A percentile compares a stretch with the other conserved stretches of the same genome.
Evolutionary conservation across 1,140 invertebrate genomes (phyloP).

Genomic region (Drosophila bocqueti): DNA sequence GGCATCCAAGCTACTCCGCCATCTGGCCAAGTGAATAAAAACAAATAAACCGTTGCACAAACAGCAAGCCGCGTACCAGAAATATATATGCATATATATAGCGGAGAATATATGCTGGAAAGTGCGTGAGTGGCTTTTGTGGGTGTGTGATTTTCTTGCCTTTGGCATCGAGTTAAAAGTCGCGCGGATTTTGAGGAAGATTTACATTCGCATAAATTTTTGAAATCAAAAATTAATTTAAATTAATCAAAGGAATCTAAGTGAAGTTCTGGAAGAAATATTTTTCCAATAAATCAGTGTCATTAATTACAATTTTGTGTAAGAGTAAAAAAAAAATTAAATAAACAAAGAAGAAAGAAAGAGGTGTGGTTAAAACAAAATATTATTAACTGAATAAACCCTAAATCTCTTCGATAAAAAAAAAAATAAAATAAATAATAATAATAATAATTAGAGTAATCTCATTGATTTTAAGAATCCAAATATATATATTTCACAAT

Average conservation of each 20-base stretch:
- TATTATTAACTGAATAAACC: neutral
- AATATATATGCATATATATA: slow-evolving; percentile 6
- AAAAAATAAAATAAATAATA: neutral
- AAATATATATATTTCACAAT: neutral
- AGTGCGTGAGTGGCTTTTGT: slow-evolving; percentile 38
- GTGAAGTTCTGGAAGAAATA: neutral
- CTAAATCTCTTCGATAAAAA: neutral
- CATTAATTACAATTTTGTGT: neutral
- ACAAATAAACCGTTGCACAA: slow-evolving; percentile 50
- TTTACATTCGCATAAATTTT: slow-evolving; percentile 16
- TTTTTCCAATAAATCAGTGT: neutral
- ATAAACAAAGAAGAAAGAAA: neutral
- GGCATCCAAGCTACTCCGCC: slow-evolving; percentile 9
- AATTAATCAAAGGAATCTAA: neutral
- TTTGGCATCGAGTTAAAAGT: slow-evolving; percentile 27
- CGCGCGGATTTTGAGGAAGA: slow-evolving; percentile 10
- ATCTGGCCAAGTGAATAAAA: slow-evolving; percentile 39
- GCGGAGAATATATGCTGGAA: slow-evolving; percentile 22
- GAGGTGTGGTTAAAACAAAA: neutral
- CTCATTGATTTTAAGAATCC: neutral
- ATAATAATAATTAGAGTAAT: neutral
- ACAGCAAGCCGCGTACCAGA: slow-evolving; percentile 23
- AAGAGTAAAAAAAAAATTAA: neutral
- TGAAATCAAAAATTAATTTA: slow-evolving; percentile 5
- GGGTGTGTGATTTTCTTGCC: slow-evolving; percentile 41